phyloP scores from a whole-genome alignment of 2,888 invertebrate species.

The Tachina grossa region DNA sequence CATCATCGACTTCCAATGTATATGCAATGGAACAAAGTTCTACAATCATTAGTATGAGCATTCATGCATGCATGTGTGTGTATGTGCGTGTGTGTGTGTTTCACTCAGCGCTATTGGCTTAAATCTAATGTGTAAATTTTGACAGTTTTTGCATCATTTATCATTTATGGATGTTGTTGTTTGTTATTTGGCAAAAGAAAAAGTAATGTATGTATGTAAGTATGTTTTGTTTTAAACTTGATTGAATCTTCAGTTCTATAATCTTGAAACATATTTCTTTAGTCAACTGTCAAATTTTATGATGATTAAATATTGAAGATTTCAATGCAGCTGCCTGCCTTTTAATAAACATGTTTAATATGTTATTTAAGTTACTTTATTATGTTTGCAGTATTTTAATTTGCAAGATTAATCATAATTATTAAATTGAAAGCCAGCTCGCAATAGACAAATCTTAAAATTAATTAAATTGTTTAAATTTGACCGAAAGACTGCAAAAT shows the following conservation, averaged over 20 bases:
- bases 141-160: conserved; percentile 68
- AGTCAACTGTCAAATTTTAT: conserved; percentile 29
- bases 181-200: conserved; percentile 44
- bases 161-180: conserved; percentile 56
- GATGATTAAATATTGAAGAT: conserved; percentile 32
- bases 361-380: background rate
- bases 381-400: background rate
- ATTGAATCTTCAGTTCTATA: conserved; percentile 49
- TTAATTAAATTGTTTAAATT: too few relatives aligned
- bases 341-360: background rate
- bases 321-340: background rate
- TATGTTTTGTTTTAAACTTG: conserved; percentile 42
- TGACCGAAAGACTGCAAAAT: too few relatives aligned
- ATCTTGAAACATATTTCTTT: conserved; percentile 12
- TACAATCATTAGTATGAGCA: background rate
- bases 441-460: background rate
- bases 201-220: conserved; percentile 8
- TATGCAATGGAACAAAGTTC: conserved; percentile 11
- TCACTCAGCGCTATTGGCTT: conserved; percentile 34
- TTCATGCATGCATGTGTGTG: background rate
- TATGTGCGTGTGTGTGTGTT: too few relatives aligned
- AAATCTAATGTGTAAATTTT: conserved; percentile 61
- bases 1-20: conserved; percentile 19
- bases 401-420: background rate
- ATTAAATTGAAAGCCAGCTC: background rate